A percentile compares a stretch with the other conserved stretches of the same genome.
phyloP scores from a whole-genome alignment of 2,888 invertebrate species.

The Pyrgus malvae region DNA sequence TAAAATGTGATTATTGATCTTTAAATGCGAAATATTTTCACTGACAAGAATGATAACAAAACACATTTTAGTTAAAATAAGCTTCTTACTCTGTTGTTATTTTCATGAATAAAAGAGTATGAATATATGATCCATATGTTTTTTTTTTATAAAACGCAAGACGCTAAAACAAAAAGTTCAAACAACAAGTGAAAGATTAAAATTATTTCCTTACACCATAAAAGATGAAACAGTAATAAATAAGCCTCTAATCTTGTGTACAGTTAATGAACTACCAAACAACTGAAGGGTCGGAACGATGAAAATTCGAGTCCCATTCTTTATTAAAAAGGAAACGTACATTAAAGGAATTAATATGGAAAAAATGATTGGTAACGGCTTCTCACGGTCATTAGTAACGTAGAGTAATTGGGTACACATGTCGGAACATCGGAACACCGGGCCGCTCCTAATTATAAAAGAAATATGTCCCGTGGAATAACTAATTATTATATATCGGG shows the following conservation, averaged over 20 bases:
- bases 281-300: conserved; percentile 2
- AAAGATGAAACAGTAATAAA: not conserved
- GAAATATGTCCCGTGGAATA: conserved; percentile 42
- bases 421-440: conserved; percentile 37
- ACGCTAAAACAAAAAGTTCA: no score
- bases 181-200: no score
- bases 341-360: conserved; percentile 37
- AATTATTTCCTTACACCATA: not conserved
- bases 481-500: conserved; percentile 43
- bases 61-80: no score
- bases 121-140: no score
- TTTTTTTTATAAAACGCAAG: no score
- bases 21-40: no score
- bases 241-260: conserved; percentile 1
- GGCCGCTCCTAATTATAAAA: conserved; percentile 41
- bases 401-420: conserved; percentile 46
- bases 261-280: conserved; percentile 14
- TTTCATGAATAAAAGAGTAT: no score
- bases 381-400: conserved; percentile 44
- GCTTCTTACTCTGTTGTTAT: no score
- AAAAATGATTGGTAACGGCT: conserved; percentile 36
- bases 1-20: no score
- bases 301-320: conserved; percentile 14
- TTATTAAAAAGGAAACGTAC: conserved; percentile 26
- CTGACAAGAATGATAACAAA: no score